phyloP scores from a whole-genome alignment of 2,797 vertebrate species.

The Tiaroga cobitis region DNA sequence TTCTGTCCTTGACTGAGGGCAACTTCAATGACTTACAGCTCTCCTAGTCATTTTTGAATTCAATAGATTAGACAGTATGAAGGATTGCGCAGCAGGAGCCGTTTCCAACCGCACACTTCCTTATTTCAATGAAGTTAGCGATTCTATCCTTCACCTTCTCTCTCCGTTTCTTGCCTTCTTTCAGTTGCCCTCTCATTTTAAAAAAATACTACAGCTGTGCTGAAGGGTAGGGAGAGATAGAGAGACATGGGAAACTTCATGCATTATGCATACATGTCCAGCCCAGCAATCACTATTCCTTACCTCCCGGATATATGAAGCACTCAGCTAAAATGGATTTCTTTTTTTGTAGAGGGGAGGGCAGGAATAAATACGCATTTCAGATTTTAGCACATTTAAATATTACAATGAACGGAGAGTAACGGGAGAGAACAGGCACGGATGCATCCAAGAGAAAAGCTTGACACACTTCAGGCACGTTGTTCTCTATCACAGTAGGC shows the following conservation, averaged over 20 bases:
- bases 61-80: conserved; percentile 36
- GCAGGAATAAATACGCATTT: conserved; percentile 60
- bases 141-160: conserved; percentile 37
- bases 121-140: conserved; percentile 25
- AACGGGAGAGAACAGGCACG: not conserved
- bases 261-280: conserved; percentile 61
- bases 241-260: conserved; percentile 49
- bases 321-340: conserved; percentile 60
- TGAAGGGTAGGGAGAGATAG: conserved; percentile 23
- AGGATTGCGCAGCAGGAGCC: not conserved
- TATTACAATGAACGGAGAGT: conserved; percentile 33
- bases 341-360: conserved; percentile 40
- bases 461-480: conserved; percentile 27
- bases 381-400: conserved; percentile 50
- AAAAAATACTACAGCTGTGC: conserved; percentile 44
- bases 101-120: conserved; percentile 17
- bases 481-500: conserved; percentile 18
- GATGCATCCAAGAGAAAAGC: conserved; percentile 9
- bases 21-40: conserved; percentile 24
- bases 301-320: conserved; percentile 58
- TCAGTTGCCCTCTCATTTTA: conserved; percentile 16
- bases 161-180: not conserved
- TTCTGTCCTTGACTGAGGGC: conserved; percentile 23
- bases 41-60: conserved; percentile 25
- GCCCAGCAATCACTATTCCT: conserved; percentile 57